Percentiles rank a stretch among this genome's conserved stretches.
Conservation (phyloP, 92 coral and sea anemone genomes). For the Parazoanthus darwini region DNA sequence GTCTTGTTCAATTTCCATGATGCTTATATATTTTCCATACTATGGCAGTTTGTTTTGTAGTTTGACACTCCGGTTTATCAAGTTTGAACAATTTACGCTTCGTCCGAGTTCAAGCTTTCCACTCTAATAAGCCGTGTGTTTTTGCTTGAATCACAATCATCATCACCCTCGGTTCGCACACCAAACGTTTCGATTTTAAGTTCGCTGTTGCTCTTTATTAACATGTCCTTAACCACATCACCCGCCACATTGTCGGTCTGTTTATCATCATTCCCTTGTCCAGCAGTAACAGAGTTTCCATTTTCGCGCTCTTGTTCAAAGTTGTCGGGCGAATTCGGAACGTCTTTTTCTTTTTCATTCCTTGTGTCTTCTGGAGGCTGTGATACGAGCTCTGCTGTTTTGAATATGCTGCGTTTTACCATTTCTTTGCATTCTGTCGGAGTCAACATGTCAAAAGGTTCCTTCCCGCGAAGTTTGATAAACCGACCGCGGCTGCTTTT, state of each 20-base stretch:
- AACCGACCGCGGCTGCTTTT: neutral
- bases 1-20: too few species aligned
- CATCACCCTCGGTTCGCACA: neutral
- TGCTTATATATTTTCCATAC: too few species aligned
- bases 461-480: slow-evolving; percentile 1
- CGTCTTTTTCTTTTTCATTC: neutral
- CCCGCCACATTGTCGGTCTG: neutral
- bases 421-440: slow-evolving; percentile 26
- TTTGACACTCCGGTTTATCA: neutral
- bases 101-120: neutral
- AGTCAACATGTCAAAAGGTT: slow-evolving; percentile 6
- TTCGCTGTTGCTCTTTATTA: neutral
- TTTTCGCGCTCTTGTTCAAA: neutral
- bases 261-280: neutral
- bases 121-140: neutral
- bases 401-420: neutral
- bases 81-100: neutral
- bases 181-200: neutral
- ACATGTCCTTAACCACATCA: neutral
- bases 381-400: neutral
- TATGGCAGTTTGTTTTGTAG: neutral
- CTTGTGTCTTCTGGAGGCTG: neutral
- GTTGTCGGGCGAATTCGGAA: neutral
- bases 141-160: neutral
- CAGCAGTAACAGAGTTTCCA: neutral